Conservation (phyloP, 2,797 vertebrate genomes). For the Zenarchopterus dispar region DNA sequence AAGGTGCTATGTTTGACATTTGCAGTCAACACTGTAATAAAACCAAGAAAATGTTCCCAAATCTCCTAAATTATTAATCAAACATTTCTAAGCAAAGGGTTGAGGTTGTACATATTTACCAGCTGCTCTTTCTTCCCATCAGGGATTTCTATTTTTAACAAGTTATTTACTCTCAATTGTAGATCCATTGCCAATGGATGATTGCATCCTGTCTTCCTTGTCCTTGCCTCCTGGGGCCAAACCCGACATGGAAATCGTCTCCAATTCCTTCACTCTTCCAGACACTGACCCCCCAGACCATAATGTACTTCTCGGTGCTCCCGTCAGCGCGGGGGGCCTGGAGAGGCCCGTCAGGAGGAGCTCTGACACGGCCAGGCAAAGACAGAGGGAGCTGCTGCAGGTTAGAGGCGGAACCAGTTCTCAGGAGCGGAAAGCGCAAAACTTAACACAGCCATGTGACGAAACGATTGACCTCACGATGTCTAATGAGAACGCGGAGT, state of each 20-base stretch:
- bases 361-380: conserved; percentile 40
- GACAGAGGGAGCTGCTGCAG: conserved; percentile 33
- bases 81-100: no score
- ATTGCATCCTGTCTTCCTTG: conserved; percentile 80
- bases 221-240: conserved; percentile 67
- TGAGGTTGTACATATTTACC: neutral
- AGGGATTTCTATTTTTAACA: neutral
- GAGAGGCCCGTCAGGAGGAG: conserved; percentile 42
- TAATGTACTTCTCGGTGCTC: conserved; percentile 16
- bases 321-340: conserved; percentile 14
- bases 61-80: no score
- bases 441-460: conserved; percentile 20
- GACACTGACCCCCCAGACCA: conserved; percentile 43
- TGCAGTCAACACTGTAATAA: neutral
- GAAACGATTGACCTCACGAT: conserved; percentile 64
- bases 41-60: no score
- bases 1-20: conserved; percentile 53
- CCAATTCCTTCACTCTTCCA: conserved; percentile 47
- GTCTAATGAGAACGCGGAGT: conserved; percentile 37
- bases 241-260: conserved; percentile 29
- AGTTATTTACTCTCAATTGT: neutral
- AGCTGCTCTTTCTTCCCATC: conserved; percentile 1
- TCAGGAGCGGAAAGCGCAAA: conserved; percentile 49
- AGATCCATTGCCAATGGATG: conserved; percentile 78
- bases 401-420: conserved; percentile 21